These are phyloP conservation scores for Lepilemur ruficaudatus DNA, from an alignment of 2,797 vertebrate genomes.

Conservation along the genomic window DNA sequence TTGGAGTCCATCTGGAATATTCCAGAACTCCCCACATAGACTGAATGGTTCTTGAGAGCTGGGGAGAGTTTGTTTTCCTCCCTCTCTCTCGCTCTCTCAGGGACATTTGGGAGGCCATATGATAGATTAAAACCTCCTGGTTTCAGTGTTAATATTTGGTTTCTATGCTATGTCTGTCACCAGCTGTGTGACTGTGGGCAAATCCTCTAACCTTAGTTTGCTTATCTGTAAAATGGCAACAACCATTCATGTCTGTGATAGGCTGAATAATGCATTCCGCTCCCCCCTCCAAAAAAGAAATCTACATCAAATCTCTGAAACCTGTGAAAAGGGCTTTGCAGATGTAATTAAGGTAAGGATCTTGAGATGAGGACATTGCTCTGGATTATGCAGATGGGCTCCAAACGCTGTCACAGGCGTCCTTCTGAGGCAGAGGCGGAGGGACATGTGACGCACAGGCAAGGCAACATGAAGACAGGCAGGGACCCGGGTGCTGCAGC, in stretches of 20 bases:
- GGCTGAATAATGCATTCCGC: neutral
- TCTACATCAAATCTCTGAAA: neutral
- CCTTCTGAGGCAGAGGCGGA: neutral
- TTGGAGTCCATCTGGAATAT: neutral
- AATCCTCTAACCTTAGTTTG: neutral
- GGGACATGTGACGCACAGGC: neutral
- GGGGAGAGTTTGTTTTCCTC: neutral
- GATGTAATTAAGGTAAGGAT: neutral
- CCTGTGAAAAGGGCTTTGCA: neutral
- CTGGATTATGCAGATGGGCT: neutral
- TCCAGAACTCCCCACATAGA: neutral
- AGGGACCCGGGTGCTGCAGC: accelerated
- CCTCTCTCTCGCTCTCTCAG: neutral
- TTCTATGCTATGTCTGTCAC: neutral
- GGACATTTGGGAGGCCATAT: neutral
- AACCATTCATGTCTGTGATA: neutral
- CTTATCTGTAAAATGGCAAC: neutral
- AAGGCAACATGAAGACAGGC: neutral
- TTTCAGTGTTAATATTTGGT: neutral
- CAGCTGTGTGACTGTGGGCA: neutral
- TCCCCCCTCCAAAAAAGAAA: too few species aligned
- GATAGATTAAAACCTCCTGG: neutral
- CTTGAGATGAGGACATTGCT: neutral
- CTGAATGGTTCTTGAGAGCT: neutral
- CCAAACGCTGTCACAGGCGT: neutral